phyloP scores from a whole-genome alignment of 2,113 vertebrate species.

The Craseonycteris thonglongyai region DNA sequence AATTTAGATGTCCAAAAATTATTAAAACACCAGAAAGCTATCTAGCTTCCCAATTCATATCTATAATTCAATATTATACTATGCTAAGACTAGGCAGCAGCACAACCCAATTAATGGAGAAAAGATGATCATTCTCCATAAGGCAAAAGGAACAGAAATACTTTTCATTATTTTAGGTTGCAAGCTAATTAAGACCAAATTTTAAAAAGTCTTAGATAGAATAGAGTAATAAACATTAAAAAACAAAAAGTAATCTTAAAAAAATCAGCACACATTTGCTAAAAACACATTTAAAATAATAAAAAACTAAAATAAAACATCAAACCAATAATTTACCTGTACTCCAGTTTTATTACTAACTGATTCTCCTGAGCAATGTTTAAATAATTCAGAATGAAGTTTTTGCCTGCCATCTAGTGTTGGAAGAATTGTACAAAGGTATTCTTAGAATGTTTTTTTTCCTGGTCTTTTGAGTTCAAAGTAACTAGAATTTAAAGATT shows the following conservation, averaged over 20 bases:
- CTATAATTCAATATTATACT: neutral
- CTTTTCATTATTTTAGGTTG: neutral
- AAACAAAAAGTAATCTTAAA: neutral
- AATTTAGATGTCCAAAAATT: neutral
- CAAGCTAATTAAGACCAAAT: neutral
- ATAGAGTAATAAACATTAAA: neutral
- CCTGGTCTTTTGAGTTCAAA: neutral
- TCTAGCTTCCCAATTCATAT: neutral
- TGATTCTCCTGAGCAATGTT: neutral
- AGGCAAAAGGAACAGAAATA: neutral
- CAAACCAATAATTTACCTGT: neutral
- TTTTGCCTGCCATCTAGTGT: slow-evolving; percentile 61
- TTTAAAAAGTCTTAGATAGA: neutral
- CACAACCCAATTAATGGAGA: neutral
- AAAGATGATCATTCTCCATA: neutral
- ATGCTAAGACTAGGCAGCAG: neutral
- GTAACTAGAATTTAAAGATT: slow-evolving; percentile 10
- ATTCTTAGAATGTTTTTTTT: neutral
- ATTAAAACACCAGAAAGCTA: neutral
- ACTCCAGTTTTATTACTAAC: neutral
- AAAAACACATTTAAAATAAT: slow-evolving; percentile 27
- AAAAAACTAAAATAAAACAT: slow-evolving; percentile 15
- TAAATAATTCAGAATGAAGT: slow-evolving; percentile 23
- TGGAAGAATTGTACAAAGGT: neutral
- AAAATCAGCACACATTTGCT: neutral